Evolutionary conservation across 2,113 vertebrate species (phyloP).

Genomic region (Zapus hudsonius): DNA sequence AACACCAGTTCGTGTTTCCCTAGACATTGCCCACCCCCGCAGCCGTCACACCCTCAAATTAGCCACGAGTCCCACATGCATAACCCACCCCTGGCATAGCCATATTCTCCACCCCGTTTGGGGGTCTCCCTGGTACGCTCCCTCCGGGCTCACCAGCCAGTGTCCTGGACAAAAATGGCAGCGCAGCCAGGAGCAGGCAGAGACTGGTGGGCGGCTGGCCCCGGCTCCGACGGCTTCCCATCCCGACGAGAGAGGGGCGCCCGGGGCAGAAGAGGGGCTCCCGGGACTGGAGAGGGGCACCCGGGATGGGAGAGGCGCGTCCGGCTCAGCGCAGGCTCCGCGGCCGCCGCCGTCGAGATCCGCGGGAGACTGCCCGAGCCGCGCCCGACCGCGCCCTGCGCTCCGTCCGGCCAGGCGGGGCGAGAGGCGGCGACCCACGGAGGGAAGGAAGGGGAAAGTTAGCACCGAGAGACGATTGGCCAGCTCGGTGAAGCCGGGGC

Average conservation of each 20-base stretch:
- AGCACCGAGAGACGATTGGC: constrained; percentile 55
- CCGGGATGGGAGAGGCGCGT: too few species aligned
- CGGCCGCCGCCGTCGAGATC: background rate
- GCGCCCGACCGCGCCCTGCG: constrained; percentile 73
- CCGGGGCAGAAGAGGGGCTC: too few species aligned
- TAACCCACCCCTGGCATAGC: background rate
- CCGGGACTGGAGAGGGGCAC: too few species aligned
- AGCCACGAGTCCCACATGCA: background rate
- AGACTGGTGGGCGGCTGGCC: constrained; percentile 44
- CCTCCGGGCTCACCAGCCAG: constrained; percentile 68
- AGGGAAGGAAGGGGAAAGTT: constrained; percentile 61
- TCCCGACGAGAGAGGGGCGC: constrained; percentile 14
- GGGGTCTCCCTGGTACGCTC: background rate
- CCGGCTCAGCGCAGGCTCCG: background rate
- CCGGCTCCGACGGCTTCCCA: constrained; percentile 39
- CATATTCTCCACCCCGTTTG: background rate
- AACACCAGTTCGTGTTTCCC: background rate
- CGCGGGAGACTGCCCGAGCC: constrained; percentile 48
- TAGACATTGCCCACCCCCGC: background rate
- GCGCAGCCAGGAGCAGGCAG: constrained; percentile 58
- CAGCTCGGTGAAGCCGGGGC: background rate
- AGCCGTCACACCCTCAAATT: constrained; percentile 17
- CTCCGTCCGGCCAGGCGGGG: background rate
- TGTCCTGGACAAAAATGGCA: constrained; percentile 56
- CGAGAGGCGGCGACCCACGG: constrained; percentile 24